Conservation (phyloP, 1,140 invertebrate genomes). For the Hyles euphorbiae region DNA sequence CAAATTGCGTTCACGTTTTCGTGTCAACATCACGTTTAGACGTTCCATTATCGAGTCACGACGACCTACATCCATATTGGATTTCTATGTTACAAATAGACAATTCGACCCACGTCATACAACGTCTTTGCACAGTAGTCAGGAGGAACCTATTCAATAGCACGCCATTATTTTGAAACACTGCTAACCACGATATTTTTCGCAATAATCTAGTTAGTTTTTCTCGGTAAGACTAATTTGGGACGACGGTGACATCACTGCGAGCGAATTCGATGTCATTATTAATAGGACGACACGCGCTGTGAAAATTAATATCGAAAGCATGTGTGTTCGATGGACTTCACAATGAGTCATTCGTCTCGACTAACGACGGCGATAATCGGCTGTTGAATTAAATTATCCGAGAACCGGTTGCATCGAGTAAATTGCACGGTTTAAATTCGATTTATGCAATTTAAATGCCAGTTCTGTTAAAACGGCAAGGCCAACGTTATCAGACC, state of each 20-base stretch:
- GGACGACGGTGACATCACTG: constrained; percentile 9
- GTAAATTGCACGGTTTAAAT: constrained; percentile 54
- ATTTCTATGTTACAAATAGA: constrained; percentile 33
- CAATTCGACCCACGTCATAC: constrained; percentile 23
- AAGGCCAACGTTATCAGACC: constrained; percentile 66
- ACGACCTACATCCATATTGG: constrained; percentile 36
- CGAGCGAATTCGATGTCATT: background rate
- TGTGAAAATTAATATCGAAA: constrained; percentile 25
- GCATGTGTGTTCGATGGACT: constrained; percentile 23
- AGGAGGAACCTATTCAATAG: background rate
- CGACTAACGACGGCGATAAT: constrained; percentile 35
- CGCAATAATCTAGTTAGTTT: constrained; percentile 7
- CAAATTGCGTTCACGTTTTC: constrained; percentile 32
- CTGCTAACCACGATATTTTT: background rate
- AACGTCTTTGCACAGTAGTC: background rate
- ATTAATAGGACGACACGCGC: constrained; percentile 13
- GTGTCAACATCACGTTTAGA: constrained; percentile 33
- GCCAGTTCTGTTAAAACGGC: constrained; percentile 59
- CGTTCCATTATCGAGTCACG: constrained; percentile 37
- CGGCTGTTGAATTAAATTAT: constrained; percentile 36
- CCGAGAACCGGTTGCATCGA: constrained; percentile 51
- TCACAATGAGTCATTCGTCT: constrained; percentile 46
- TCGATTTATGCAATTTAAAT: constrained; percentile 69
- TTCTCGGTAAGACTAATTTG: constrained; percentile 10
- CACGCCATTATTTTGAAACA: too few species aligned